Conservation (phyloP, 2,888 invertebrate genomes). For the Acanthacorydalis orientalis region DNA sequence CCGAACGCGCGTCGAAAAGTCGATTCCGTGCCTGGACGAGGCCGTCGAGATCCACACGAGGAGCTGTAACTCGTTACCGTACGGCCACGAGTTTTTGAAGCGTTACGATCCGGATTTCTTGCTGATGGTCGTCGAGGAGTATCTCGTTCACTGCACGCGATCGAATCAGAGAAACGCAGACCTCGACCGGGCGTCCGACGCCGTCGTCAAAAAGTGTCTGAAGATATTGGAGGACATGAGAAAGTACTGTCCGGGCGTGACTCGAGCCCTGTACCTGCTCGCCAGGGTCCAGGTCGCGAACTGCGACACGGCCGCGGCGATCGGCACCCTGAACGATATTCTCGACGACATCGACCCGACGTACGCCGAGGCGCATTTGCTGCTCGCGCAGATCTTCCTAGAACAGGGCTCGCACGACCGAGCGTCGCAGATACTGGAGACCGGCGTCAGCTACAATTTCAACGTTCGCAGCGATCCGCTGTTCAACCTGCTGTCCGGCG, state of each 20-base stretch:
- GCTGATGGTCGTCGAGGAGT: conserved; percentile 58
- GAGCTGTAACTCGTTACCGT: conserved; percentile 37
- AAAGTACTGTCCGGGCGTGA: conserved; percentile 69
- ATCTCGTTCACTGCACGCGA: conserved; percentile 50
- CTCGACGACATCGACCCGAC: conserved; percentile 59
- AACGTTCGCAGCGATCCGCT: conserved; percentile 80
- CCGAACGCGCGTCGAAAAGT: conserved; percentile 30
- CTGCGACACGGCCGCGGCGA: conserved; percentile 58
- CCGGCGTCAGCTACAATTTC: conserved; percentile 83
- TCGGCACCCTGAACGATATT: conserved; percentile 52
- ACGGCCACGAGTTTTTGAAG: conserved; percentile 57
- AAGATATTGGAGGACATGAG: conserved; percentile 54
- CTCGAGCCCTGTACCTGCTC: conserved; percentile 45
- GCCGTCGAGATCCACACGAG: conserved; percentile 39
- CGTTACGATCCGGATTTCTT: conserved; percentile 75
- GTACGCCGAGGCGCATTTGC: conserved; percentile 65
- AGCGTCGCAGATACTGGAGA: conserved; percentile 75
- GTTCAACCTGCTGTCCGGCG: conserved; percentile 74
- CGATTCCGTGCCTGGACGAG: conserved; percentile 40
- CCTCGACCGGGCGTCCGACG: conserved; percentile 23
- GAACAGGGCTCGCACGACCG: conserved; percentile 50
- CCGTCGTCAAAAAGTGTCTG: conserved; percentile 37
- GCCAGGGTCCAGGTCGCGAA: conserved; percentile 67
- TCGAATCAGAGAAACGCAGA: conserved; percentile 20
- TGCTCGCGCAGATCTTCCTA: conserved; percentile 73